A percentile compares a stretch with the other conserved stretches of the same genome.
These are phyloP conservation scores for Ctenicera cuprea DNA, from an alignment of 2,888 invertebrate species.

Conservation along the genomic window DNA sequence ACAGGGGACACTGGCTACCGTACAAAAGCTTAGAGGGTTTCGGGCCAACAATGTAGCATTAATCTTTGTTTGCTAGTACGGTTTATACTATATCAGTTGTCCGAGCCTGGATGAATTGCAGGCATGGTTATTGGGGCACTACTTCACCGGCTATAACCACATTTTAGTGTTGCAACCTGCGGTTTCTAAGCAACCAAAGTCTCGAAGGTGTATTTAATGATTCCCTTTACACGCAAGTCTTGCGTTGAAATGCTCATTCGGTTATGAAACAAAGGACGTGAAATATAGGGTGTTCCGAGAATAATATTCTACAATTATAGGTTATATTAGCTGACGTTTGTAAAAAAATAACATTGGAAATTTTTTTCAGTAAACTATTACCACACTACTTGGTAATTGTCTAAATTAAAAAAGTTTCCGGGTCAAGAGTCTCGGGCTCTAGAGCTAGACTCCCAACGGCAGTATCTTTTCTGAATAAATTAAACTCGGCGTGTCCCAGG, in stretches of 20 bases:
- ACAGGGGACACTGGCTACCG: slow-evolving; percentile 19
- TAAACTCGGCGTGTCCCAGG: too few species aligned
- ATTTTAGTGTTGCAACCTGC: slow-evolving; percentile 46
- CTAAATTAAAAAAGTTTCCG: too few species aligned
- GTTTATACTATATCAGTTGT: slow-evolving; percentile 30
- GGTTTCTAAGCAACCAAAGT: slow-evolving; percentile 46
- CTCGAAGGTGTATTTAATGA: slow-evolving; percentile 45
- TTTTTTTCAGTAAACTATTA: too few species aligned
- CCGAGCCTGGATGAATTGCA: slow-evolving; percentile 27
- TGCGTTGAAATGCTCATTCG: slow-evolving; percentile 32
- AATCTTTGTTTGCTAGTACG: slow-evolving; percentile 35
- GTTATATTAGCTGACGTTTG: too few species aligned
- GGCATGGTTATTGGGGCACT: slow-evolving; percentile 29
- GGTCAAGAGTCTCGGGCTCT: too few species aligned
- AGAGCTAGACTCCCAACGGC: too few species aligned
- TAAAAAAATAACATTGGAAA: too few species aligned
- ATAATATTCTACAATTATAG: too few species aligned
- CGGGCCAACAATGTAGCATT: slow-evolving; percentile 14
- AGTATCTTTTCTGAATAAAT: too few species aligned
- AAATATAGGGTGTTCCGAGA: neutral
- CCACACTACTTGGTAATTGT: too few species aligned
- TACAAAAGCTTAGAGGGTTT: slow-evolving; percentile 17
- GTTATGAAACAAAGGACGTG: slow-evolving; percentile 32
- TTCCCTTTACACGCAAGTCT: slow-evolving; percentile 34
- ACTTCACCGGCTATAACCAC: slow-evolving; percentile 38